Evolutionary conservation across 2,113 vertebrate genomes (phyloP), one percentile per base, ranked within the genome.

Genomic region (Mixornis gularis): DNA sequence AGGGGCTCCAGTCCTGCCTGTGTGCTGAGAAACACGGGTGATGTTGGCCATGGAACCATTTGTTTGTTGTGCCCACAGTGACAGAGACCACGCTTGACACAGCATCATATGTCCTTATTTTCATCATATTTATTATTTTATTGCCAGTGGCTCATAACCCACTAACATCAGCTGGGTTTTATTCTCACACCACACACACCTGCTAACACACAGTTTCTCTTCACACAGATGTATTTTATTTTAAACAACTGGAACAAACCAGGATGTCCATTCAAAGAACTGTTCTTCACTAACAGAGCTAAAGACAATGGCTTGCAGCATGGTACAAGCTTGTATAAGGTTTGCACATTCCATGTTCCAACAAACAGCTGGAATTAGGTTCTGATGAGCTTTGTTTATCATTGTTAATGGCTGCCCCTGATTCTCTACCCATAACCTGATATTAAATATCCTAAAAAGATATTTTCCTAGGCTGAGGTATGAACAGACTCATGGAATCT

Each of bases 361-460:
- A 38, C 79, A 70, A 89, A 40, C 4, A 78, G 85, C 85, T 93
- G 94, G 93, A 95, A 90, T 87, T 65, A 83, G 36, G 71, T 71
- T 95, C 76, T 80, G 52, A 48, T 90, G 56, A 90, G 71, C 82
- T 62, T 84, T 56, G 26, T 69, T 82, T 80, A 59, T 73, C 26
- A 13, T 22, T 55, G 24, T 80, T 80, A 93, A 83, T 71, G 79
- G 34, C 72, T 80, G 87, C 76, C 29, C 56, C 62, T 78, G 30
- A 66, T 5, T 86, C 56, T 83, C 93, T 95, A 95, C 22, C 15
- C 43, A 63, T 83, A 63, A 73, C 49, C 60, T 77, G 85, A 90
- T 63, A 93, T 55, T 90, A 79, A 83, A 88, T 92, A 92, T 32
- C 95, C 94, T 96, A 95, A 90, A 85, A 85, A 93, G 79, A 92